Percentiles rank a stretch among this genome's conserved stretches.
Conservation (phyloP, 1,140 invertebrate species). For the Heliconius hermathena region DNA sequence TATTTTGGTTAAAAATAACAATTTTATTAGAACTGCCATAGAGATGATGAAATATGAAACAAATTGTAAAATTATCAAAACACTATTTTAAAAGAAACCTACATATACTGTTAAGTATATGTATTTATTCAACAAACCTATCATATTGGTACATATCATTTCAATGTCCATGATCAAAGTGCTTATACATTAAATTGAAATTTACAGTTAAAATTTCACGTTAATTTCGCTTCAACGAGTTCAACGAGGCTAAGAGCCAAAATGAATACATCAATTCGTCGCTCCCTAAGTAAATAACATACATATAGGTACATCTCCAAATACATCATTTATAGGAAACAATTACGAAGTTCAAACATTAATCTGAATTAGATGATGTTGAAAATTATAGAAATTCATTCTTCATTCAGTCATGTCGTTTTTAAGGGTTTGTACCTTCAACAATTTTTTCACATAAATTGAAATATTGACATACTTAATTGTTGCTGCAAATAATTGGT, state of each 20-base stretch:
- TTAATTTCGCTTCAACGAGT: not conserved
- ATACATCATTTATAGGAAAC: too few relatives aligned
- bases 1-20: too few relatives aligned
- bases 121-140: not conserved
- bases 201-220: conserved; percentile 1
- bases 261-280: conserved; percentile 9
- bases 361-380: not conserved
- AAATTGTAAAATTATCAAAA: not conserved
- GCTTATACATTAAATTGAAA: not conserved
- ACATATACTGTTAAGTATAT: not conserved
- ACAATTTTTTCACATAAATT: too few relatives aligned
- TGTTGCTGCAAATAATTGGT: too few relatives aligned
- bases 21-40: too few relatives aligned
- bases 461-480: too few relatives aligned
- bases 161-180: not conserved
- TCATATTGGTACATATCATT: not conserved
- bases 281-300: not conserved
- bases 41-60: too few relatives aligned
- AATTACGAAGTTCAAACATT: not conserved
- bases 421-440: too few relatives aligned
- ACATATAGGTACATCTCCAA: not conserved
- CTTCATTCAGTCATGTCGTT: too few relatives aligned
- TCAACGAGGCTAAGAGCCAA: not conserved
- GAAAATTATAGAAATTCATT: not conserved
- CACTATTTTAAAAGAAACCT: not conserved